phyloP scores from a whole-genome alignment of 2,797 vertebrate species.

The Sylvilagus floridanus region DNA sequence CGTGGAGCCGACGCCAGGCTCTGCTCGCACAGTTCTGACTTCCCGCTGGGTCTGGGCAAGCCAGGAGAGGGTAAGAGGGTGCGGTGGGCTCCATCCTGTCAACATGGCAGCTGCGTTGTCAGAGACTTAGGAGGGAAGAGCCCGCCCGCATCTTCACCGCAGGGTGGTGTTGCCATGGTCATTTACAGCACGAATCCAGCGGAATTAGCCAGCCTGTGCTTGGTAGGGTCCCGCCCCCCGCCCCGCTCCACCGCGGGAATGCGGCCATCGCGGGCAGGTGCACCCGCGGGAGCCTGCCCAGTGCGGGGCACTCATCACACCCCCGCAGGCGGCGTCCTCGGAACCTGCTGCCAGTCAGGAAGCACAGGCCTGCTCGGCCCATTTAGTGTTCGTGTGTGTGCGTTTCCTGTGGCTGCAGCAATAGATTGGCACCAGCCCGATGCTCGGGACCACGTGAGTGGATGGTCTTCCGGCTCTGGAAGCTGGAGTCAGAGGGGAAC shows the following conservation, averaged over 20 bases:
- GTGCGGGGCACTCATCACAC: not conserved
- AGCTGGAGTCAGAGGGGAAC: not conserved
- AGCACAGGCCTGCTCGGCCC: accelerated
- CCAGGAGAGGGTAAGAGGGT: no score
- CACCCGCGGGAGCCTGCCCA: accelerated
- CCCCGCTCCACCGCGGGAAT: no score
- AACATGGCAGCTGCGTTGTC: no score
- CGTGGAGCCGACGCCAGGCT: not conserved
- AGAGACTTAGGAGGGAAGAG: no score
- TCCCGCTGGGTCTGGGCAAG: no score
- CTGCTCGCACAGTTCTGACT: not conserved
- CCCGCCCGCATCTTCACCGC: no score
- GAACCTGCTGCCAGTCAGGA: not conserved
- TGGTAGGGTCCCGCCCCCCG: no score
- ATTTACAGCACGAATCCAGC: no score
- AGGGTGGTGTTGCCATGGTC: no score
- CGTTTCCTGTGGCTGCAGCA: not conserved
- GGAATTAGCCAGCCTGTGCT: no score
- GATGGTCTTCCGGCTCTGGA: not conserved
- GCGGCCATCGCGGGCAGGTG: no score
- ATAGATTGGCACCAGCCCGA: accelerated
- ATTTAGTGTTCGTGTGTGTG: accelerated
- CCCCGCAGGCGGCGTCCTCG: accelerated
- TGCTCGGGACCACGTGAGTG: accelerated
- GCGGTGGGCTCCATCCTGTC: no score